Evolutionary conservation across 2,888 invertebrate species (phyloP).

Genomic region (Patella depressa): DNA sequence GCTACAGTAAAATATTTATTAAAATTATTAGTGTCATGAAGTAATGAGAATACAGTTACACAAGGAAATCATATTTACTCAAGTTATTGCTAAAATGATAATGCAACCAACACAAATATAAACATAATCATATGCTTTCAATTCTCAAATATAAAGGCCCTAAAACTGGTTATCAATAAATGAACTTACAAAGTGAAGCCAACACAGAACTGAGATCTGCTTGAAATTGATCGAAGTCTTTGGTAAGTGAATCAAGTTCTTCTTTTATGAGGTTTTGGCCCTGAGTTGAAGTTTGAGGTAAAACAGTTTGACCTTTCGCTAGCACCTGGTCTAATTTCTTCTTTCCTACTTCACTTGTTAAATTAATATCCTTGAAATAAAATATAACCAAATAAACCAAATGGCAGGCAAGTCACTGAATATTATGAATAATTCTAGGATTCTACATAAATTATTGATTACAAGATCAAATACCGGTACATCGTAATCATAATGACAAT

Average conservation of each 20-base stretch:
- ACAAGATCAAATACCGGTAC: too few species aligned
- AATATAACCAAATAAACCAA: too few species aligned
- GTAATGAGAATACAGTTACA: too few species aligned
- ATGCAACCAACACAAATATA: background rate
- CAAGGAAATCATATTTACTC: too few species aligned
- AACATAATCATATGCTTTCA: background rate
- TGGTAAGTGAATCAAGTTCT: slow-evolving; percentile 57
- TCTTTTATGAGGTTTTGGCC: slow-evolving; percentile 79
- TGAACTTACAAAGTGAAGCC: slow-evolving; percentile 48
- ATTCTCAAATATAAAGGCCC: background rate
- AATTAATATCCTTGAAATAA: slow-evolving; percentile 78
- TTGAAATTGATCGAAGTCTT: slow-evolving; percentile 60
- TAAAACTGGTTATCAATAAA: too few species aligned
- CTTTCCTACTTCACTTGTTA: slow-evolving; percentile 83
- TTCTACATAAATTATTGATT: too few species aligned
- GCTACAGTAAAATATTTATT: slow-evolving; percentile 66
- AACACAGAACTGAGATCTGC: slow-evolving; percentile 53
- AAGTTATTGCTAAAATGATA: background rate
- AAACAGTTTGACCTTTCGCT: slow-evolving; percentile 78
- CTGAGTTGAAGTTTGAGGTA: slow-evolving; percentile 82
- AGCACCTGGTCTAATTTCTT: slow-evolving; percentile 83
- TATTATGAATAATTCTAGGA: too few species aligned
- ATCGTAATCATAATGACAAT: too few species aligned
- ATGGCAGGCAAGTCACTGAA: too few species aligned
- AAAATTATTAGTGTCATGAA: too few species aligned